Percentiles rank a stretch among this genome's conserved stretches.
These are phyloP conservation scores for Dufourea novaeangliae DNA, from an alignment of 1,140 invertebrate species.

Conservation along the genomic window DNA sequence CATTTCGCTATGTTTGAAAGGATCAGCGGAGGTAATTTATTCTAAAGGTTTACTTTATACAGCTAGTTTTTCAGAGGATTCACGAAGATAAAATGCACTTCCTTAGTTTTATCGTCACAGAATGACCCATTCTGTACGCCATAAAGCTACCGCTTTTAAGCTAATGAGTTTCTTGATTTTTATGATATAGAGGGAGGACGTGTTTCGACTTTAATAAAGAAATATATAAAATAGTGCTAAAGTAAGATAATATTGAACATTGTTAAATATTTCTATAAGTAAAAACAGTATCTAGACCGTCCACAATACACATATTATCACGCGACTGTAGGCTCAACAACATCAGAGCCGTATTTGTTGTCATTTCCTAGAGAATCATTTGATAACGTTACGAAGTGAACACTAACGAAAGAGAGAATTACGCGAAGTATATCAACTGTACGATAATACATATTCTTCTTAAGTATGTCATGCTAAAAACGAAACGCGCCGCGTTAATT, in stretches of 20 bases:
- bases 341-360: no score
- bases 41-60: neutral
- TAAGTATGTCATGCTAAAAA: neutral
- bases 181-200: neutral
- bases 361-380: no score
- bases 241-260: neutral
- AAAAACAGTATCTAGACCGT: no score
- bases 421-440: neutral
- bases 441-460: neutral
- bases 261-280: no score
- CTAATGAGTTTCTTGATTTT: constrained; percentile 28
- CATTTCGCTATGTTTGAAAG: no score
- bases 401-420: no score
- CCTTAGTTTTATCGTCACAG: constrained; percentile 18
- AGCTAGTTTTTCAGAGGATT: neutral
- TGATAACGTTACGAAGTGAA: no score
- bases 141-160: constrained; percentile 17
- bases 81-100: neutral
- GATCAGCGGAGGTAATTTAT: neutral
- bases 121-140: neutral
- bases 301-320: no score
- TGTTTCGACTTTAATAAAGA: neutral
- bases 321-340: no score
- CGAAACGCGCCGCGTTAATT: no score
- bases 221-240: neutral